Percentiles rank a stretch among this genome's conserved stretches.
These are phyloP conservation scores for Nomada goodeniana DNA, from an alignment of 2,888 invertebrate species.

Conservation along the genomic window DNA sequence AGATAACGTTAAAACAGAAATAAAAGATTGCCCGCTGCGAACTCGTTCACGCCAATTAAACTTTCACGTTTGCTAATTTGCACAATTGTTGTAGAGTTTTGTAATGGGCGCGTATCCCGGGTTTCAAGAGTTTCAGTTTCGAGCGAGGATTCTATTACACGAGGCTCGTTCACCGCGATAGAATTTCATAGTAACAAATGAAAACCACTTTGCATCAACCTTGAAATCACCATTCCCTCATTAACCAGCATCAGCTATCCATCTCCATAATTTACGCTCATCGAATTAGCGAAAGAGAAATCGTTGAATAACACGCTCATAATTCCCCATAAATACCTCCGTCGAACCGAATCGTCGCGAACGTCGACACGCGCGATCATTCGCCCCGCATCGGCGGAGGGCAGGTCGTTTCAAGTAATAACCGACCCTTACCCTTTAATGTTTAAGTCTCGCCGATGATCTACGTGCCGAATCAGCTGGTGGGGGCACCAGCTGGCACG, in stretches of 20 bases:
- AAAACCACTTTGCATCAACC: neutral
- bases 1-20: no score
- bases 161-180: neutral
- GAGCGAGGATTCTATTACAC: neutral
- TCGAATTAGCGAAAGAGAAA: conserved; percentile 10
- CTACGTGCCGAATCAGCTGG: conserved; percentile 97
- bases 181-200: neutral
- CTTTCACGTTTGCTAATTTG: no score
- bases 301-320: neutral
- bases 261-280: conserved; percentile 10
- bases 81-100: no score
- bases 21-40: no score
- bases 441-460: conserved; percentile 95
- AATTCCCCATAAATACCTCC: neutral
- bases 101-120: no score
- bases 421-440: conserved; percentile 18
- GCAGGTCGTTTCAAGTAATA: neutral
- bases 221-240: neutral
- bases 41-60: no score
- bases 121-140: neutral
- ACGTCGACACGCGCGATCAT: conserved; percentile 2
- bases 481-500: conserved; percentile 95
- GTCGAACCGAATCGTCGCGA: neutral
- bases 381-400: neutral
- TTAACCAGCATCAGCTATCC: neutral